Base-by-base conservation (phyloP, 2,797 vertebrate species). In the Chrosomus eos region DNA sequence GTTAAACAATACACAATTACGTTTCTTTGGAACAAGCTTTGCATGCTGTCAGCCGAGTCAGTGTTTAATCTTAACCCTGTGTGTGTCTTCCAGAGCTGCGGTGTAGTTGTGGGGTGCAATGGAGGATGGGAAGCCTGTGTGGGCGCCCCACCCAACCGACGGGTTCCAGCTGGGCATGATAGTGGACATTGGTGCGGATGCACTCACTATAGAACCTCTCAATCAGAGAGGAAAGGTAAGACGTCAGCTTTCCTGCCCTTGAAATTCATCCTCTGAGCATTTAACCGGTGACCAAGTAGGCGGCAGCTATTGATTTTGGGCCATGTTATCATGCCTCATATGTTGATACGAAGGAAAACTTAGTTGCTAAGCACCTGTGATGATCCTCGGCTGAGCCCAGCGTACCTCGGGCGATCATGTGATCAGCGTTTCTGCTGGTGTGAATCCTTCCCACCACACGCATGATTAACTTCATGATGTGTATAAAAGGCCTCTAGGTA, bases 91-190 rank as follows among this genome's bases (percentile, higher is more conserved):
- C 86, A 87, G 91, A 95, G 92, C 90, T 90, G 89, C 89, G 90
- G 90, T 90, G 83, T 90, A 91, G 87, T 87, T 75, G 89, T 79
- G 85, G 90, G 88, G 84, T 91, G 92, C 93, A 92, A 99, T 99
- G 98, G 98, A 99, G 89, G 98, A 99, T 7, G 98, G 98, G 93
- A 99, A 98, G 95, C 97, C 98, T 45, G 98, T 99, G 84, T 99
- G 98, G 98, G 98, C 98, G 9, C 98, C 98, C 74, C 98, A 99
- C 93, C 96, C 97, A 74, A 94, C 95, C 48, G 97, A 99, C 85
- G 98, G 98, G 58, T 99, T 99, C 96, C 98, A 99, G 92, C 95
- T 99, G 96, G 98, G 98, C 58, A 95, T 92, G 82, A 99, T 99
- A 76, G 95, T 97, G 85, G 98, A 99, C 91, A 99, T 99, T 74